phyloP scores from a whole-genome alignment of 1,140 invertebrate species.

The Cydia fagiglandana region DNA sequence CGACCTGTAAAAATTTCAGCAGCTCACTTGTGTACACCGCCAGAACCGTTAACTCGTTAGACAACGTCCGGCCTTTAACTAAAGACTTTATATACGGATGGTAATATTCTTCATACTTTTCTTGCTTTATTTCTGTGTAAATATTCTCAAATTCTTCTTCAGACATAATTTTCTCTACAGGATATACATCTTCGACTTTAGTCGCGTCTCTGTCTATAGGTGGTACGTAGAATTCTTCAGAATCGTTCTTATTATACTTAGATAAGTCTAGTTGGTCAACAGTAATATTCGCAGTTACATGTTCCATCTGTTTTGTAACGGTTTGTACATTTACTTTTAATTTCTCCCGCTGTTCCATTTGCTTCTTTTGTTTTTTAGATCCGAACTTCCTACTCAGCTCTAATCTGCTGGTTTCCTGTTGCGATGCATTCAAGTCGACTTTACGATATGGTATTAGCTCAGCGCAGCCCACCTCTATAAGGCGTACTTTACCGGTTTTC shows the following conservation, averaged over 20 bases:
- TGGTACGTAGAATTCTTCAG: slow-evolving; percentile 69
- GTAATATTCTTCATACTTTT: slow-evolving; percentile 51
- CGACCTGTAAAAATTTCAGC: slow-evolving; percentile 49
- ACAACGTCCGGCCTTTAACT: slow-evolving; percentile 44
- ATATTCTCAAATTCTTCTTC: slow-evolving; percentile 59
- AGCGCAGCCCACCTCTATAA: slow-evolving; percentile 53
- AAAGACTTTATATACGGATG: slow-evolving; percentile 49
- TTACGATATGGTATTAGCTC: slow-evolving; percentile 56
- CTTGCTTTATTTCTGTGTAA: slow-evolving; percentile 53
- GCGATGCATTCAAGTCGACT: slow-evolving; percentile 41
- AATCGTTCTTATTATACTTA: slow-evolving; percentile 51
- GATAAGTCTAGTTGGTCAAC: slow-evolving; percentile 61
- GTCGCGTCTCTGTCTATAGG: slow-evolving; percentile 57
- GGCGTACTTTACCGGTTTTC: slow-evolving; percentile 59
- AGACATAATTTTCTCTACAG: slow-evolving; percentile 56
- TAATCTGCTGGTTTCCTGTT: slow-evolving; percentile 48
- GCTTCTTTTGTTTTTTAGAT: slow-evolving; percentile 46
- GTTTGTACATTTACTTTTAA: slow-evolving; percentile 63
- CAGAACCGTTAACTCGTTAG: slow-evolving; percentile 50
- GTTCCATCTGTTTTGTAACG: slow-evolving; percentile 65
- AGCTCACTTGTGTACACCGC: slow-evolving; percentile 59
- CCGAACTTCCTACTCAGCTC: slow-evolving; percentile 66
- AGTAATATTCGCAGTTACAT: slow-evolving; percentile 54
- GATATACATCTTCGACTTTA: slow-evolving; percentile 53
- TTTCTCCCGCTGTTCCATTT: slow-evolving; percentile 65